phyloP scores from a whole-genome alignment of 2,113 vertebrate species.

The Salminus brasiliensis region DNA sequence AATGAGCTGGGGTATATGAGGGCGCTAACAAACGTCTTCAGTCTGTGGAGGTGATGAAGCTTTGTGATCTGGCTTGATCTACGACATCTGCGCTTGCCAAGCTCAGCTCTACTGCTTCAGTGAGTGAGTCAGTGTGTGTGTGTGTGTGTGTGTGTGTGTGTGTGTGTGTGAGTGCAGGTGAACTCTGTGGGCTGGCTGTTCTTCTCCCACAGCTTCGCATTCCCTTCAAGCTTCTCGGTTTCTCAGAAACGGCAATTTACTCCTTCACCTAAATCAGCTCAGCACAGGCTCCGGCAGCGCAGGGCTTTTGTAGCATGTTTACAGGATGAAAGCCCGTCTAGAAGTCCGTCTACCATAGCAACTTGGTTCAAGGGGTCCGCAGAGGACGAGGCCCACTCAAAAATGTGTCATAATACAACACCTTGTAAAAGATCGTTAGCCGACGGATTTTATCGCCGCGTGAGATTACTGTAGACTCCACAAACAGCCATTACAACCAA shows the following conservation, averaged over 20 bases:
- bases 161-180: constrained; percentile 36
- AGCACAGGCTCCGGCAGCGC: not conserved
- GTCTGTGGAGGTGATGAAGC: constrained; percentile 39
- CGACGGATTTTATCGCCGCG: constrained; percentile 4
- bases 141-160: constrained; percentile 36
- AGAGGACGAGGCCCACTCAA: not conserved
- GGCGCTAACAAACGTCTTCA: constrained; percentile 37
- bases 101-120: constrained; percentile 22
- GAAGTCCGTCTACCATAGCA: no score
- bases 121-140: constrained; percentile 33
- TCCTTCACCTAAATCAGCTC: constrained; percentile 39
- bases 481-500: not conserved
- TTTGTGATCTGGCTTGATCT: constrained; percentile 51
- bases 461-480: not conserved
- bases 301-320: constrained; percentile 9
- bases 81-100: constrained; percentile 41
- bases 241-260: constrained; percentile 55
- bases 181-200: constrained; percentile 50
- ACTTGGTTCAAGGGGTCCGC: not conserved
- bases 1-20: constrained; percentile 22
- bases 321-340: constrained; percentile 35
- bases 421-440: not conserved
- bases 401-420: constrained; percentile 5
- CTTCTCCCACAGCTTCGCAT: constrained; percentile 14
- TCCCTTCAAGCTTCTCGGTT: constrained; percentile 23